phyloP scores from a whole-genome alignment of 30 jellyfish, hydroid and myxozoan genomes.

The Mastigias papua region DNA sequence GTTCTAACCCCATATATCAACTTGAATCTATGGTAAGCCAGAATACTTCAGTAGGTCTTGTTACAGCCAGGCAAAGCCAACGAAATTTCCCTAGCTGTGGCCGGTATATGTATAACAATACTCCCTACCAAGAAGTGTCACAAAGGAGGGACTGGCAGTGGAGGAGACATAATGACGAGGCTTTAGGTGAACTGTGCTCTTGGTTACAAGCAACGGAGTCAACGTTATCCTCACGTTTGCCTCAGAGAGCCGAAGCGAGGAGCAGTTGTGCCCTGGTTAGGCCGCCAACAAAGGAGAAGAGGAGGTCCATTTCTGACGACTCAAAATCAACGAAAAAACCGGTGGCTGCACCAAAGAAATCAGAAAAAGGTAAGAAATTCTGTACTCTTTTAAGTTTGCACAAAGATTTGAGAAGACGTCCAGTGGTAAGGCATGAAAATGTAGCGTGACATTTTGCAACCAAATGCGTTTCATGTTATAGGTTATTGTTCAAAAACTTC shows the following conservation, averaged over 20 bases:
- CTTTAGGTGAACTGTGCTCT: conserved; percentile 74
- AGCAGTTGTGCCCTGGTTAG: conserved; percentile 74
- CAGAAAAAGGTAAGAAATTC: conserved; percentile 61
- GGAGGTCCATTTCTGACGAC: conserved; percentile 38
- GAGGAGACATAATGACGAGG: conserved; percentile 74
- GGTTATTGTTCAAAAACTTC: too few relatives aligned
- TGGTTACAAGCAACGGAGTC: conserved; percentile 81
- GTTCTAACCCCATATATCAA: conserved; percentile 86
- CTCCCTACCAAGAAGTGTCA: conserved; percentile 57
- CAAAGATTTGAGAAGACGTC: neutral
- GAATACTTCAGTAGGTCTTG: conserved; percentile 77
- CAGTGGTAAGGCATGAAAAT: neutral
- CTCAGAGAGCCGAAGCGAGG: conserved; percentile 72
- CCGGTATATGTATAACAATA: conserved; percentile 55
- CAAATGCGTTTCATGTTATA: neutral
- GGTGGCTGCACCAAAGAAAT: conserved; percentile 37
- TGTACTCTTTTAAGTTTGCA: neutral
- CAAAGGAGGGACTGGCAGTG: conserved; percentile 79
- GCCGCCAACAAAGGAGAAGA: conserved; percentile 72
- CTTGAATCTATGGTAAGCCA: conserved; percentile 82
- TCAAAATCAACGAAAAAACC: conserved; percentile 51
- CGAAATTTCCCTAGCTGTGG: conserved; percentile 74
- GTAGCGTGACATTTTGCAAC: neutral
- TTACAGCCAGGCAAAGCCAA: conserved; percentile 70
- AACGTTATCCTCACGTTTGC: conserved; percentile 64